phyloP scores from a whole-genome alignment of 1,140 invertebrate genomes.

The Venturia canescens region DNA sequence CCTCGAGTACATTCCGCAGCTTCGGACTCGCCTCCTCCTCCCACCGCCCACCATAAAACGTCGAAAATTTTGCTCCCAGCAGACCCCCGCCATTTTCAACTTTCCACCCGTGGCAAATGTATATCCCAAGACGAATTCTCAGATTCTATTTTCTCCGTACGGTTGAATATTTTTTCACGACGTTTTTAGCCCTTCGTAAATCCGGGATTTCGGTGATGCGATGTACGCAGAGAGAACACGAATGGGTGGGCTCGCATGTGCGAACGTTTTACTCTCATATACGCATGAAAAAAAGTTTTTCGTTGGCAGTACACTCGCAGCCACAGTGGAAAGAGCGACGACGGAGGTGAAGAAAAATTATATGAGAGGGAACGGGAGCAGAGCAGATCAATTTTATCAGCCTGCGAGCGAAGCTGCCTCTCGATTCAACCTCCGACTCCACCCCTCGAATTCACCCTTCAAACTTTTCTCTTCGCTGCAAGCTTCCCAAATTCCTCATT shows the following conservation, averaged over 20 bases:
- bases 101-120: not conserved
- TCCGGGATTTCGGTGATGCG: not conserved
- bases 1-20: constrained; percentile 22
- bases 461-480: constrained; percentile 32
- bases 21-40: not conserved
- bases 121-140: constrained; percentile 5
- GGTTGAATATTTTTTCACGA: constrained; percentile 21
- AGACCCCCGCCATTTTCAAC: constrained; percentile 16
- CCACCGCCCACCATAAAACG: constrained; percentile 18
- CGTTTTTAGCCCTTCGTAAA: constrained; percentile 39
- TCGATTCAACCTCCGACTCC: constrained; percentile 39
- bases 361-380: not conserved
- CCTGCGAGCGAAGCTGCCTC: constrained; percentile 37
- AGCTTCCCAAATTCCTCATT: constrained; percentile 10
- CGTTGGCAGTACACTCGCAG: not conserved
- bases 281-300: constrained; percentile 30
- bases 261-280: constrained; percentile 18
- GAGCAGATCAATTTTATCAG: not conserved
- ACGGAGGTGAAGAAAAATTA: constrained; percentile 26
- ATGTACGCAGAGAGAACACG: constrained; percentile 24
- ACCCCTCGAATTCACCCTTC: constrained; percentile 50
- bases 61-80: not conserved
- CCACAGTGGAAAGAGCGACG: not conserved
- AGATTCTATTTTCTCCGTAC: constrained; percentile 11
- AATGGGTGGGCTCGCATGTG: constrained; percentile 11